Evolutionary conservation across 2,797 vertebrate species (phyloP).

Genomic region (Pogoniulus pusillus): DNA sequence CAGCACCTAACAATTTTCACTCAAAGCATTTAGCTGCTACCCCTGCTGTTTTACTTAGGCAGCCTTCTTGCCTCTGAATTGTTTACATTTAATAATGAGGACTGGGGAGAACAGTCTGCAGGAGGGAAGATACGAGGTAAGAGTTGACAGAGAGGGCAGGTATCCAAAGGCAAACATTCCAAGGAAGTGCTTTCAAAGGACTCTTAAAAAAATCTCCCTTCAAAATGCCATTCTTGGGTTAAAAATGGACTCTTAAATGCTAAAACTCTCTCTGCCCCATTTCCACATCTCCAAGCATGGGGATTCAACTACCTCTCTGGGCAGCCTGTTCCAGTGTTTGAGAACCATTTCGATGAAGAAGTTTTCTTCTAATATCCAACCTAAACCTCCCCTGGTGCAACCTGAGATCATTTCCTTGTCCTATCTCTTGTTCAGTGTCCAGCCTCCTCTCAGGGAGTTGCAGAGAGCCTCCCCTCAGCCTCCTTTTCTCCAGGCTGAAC

Average conservation of each 20-base stretch:
- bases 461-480: no score
- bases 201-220: not conserved
- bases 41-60: not conserved
- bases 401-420: no score
- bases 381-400: no score
- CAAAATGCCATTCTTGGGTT: not conserved
- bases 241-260: fast-evolving
- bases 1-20: not conserved
- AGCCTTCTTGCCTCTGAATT: not conserved
- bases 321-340: no score
- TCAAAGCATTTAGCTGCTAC: not conserved
- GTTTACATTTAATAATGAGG: not conserved
- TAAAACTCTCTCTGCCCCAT: no score
- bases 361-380: no score
- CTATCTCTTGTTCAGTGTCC: no score
- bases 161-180: fast-evolving
- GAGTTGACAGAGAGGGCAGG: not conserved
- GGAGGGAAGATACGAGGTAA: fast-evolving
- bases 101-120: not conserved
- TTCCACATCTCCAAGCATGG: no score
- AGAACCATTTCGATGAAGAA: no score
- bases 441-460: no score
- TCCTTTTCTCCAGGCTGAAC: no score
- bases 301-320: no score
- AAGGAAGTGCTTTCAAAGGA: fast-evolving